Percentiles rank a stretch among this genome's conserved stretches.
These are phyloP conservation scores for Salvelinus namaycush DNA, from an alignment of 2,113 vertebrate genomes.

Conservation along the genomic window DNA sequence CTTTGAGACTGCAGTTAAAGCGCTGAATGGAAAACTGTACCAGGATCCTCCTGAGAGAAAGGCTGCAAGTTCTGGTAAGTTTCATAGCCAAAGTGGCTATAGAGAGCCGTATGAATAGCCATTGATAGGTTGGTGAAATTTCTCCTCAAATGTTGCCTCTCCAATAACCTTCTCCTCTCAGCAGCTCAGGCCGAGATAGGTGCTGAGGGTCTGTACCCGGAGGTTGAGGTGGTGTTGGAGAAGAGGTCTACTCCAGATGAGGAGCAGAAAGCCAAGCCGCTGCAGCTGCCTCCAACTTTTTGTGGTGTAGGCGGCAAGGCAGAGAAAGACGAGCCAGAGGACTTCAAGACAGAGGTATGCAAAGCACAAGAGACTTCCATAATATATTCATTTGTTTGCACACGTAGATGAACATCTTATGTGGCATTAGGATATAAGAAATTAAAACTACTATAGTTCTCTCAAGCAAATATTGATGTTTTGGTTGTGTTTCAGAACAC, in stretches of 20 bases:
- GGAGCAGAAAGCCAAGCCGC: constrained; percentile 77
- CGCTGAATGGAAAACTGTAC: constrained; percentile 91
- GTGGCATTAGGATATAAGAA: too few relatives aligned
- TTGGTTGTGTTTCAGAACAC: constrained; percentile 35
- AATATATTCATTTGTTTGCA: neutral
- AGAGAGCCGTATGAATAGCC: neutral
- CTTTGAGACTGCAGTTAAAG: constrained; percentile 88
- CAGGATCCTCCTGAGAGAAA: constrained; percentile 63
- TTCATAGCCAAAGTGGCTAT: neutral
- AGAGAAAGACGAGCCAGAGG: constrained; percentile 77
- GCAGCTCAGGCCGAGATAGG: neutral
- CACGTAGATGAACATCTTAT: neutral
- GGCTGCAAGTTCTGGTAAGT: constrained; percentile 43
- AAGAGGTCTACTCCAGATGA: constrained; percentile 81
- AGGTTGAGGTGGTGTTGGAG: constrained; percentile 81
- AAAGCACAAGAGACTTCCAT: constrained; percentile 71
- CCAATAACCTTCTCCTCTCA: neutral
- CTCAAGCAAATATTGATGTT: neutral
- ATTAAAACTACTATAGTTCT: neutral
- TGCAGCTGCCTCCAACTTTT: constrained; percentile 81
- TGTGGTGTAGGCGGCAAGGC: constrained; percentile 78
- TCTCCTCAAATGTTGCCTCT: too few relatives aligned
- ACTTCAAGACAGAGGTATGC: constrained; percentile 79
- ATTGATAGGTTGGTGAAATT: neutral
- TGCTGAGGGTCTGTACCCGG: constrained; percentile 58